phyloP scores from a whole-genome alignment of 1,140 invertebrate species.

The Lethocerus indicus region DNA sequence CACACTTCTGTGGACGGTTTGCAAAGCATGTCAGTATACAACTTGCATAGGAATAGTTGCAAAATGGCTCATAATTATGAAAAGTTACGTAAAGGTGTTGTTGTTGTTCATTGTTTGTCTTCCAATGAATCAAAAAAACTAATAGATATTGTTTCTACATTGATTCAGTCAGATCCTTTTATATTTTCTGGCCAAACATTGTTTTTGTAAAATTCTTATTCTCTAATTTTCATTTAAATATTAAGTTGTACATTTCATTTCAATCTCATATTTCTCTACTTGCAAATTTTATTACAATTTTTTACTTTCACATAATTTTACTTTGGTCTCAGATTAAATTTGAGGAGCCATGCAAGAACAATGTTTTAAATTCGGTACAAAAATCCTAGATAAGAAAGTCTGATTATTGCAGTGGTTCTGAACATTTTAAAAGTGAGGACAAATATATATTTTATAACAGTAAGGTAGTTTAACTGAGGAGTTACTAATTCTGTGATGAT shows the following conservation, averaged over 20 bases:
- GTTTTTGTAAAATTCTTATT: slow-evolving; percentile 14
- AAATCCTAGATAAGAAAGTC: no score
- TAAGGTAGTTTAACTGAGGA: no score
- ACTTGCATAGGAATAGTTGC: slow-evolving; percentile 16
- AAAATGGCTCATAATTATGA: slow-evolving; percentile 19
- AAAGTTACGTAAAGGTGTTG: slow-evolving; percentile 20
- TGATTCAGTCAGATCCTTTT: slow-evolving; percentile 15
- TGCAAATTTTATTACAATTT: no score
- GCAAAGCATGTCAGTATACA: slow-evolving; percentile 18
- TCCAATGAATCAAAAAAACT: slow-evolving; percentile 14
- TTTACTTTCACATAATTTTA: no score
- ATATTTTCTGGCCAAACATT: slow-evolving; percentile 20
- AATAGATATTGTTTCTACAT: slow-evolving; percentile 13
- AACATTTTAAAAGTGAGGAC: no score
- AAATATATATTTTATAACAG: no score
- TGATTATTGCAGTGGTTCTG: no score
- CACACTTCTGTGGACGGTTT: slow-evolving; percentile 17
- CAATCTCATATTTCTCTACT: not conserved
- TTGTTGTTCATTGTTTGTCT: slow-evolving; percentile 18
- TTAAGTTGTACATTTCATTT: not conserved
- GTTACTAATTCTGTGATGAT: no score
- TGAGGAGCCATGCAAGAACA: no score
- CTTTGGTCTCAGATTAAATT: no score
- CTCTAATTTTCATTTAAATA: not conserved
- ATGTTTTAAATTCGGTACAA: no score